A percentile compares a stretch with the other conserved stretches of the same genome.
Conservation (phyloP, 2,797 vertebrate genomes). For the Melopsittacus undulatus region DNA sequence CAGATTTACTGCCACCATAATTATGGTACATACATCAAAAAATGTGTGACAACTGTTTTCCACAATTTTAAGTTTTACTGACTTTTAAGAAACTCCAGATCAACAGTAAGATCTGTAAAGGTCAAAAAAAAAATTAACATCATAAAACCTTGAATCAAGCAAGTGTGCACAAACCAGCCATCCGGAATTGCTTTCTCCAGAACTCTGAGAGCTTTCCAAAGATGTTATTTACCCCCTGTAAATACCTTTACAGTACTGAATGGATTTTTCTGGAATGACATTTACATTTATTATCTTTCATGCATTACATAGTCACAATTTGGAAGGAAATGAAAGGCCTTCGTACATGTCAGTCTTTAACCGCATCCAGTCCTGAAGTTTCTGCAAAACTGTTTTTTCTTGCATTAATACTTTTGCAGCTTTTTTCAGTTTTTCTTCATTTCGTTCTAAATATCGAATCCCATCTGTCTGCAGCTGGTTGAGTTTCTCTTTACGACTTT, state of each 20-base stretch:
- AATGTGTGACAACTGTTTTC: slow-evolving; percentile 25
- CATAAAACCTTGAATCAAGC: slow-evolving; percentile 44
- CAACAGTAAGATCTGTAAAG: slow-evolving; percentile 49
- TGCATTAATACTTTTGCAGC: slow-evolving; percentile 83
- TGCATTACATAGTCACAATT: slow-evolving; percentile 71
- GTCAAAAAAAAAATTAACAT: slow-evolving; percentile 52
- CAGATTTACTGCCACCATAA: slow-evolving; percentile 48
- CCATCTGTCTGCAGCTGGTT: slow-evolving; percentile 87
- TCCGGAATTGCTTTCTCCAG: neutral
- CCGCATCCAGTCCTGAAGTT: slow-evolving; percentile 85
- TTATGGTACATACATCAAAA: slow-evolving; percentile 51
- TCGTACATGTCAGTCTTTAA: slow-evolving; percentile 89
- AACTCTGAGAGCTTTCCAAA: neutral
- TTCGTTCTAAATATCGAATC: slow-evolving; percentile 89
- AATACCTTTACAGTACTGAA: slow-evolving; percentile 5
- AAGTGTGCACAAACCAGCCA: neutral
- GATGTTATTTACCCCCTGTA: neutral
- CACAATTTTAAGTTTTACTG: slow-evolving; percentile 48
- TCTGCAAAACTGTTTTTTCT: slow-evolving; percentile 87
- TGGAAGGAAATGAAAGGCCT: slow-evolving; percentile 79
- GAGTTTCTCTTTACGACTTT: slow-evolving; percentile 91
- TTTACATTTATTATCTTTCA: slow-evolving; percentile 27
- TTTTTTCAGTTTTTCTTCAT: slow-evolving; percentile 90
- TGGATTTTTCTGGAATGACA: slow-evolving; percentile 21
- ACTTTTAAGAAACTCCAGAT: slow-evolving; percentile 38